Base-by-base conservation (phyloP, 2,797 vertebrate genomes). In the Mallotus villosus region DNA sequence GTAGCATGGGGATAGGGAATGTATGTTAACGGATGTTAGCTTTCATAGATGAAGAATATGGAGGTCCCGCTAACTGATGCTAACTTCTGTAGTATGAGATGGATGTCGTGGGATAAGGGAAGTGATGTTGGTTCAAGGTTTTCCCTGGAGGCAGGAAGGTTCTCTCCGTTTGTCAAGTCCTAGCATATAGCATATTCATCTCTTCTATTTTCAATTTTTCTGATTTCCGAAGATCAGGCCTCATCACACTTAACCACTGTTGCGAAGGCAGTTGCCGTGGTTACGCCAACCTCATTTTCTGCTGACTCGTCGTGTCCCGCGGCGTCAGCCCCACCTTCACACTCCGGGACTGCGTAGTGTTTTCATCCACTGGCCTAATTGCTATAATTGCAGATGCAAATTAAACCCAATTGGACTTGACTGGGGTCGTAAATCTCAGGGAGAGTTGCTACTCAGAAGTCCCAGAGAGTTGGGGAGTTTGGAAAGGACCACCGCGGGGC, bases 361-460 rank as follows among this genome's bases (percentile, higher is more conserved):
- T 89, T 79, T 87, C 83, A 88, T 91, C 88, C 82, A 55, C 60
- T 82, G 77, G 86, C 84, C 88, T 92, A 92, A 93, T 93, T 92
- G 89, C 88, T 81, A 74, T 92, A 90, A 92, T 93, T 92, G 85
- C 84, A 85, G 89, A 92, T 92, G 89, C 89, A 91, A 92, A 93
- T 93, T 89, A 91, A 89, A 85, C 84, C 84, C 87, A 93, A 92
- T 94, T 93, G 90, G 83, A 91, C 81, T 85, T 91, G 93, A 93
- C 92, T 90, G 75, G 82, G 82, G 86, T 86, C 86, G 90, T 93
- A 94, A 93, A 93, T 93, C 90, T 85, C 80, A 67, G 9, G 46
- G 70, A 19, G 59, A 66, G 68, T 72, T 67, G 74, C 84, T 74
- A 84, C 80, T 91, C 88, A 90, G 87, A 90, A 87, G 86, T 87